Evolutionary conservation across 2,888 invertebrate species (phyloP).

Genomic region (Hemistola chrysoprasaria): DNA sequence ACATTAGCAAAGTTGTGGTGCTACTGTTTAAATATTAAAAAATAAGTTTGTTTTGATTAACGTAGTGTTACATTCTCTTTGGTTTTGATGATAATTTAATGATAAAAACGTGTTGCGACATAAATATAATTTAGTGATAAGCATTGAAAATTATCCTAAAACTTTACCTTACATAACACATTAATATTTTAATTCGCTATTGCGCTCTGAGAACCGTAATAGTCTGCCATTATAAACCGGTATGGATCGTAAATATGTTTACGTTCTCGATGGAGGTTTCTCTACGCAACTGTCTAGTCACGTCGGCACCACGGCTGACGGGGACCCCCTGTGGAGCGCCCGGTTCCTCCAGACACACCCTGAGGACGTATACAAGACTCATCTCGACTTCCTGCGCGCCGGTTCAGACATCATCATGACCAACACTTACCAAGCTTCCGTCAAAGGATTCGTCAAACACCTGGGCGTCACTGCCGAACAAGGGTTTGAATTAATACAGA

Average conservation of each 20-base stretch:
- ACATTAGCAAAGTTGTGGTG: too few relatives aligned
- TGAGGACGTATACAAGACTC: slow-evolving; percentile 88
- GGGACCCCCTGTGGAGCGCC: slow-evolving; percentile 94
- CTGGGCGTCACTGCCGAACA: slow-evolving; percentile 85
- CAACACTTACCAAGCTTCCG: slow-evolving; percentile 94
- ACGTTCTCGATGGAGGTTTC: slow-evolving; percentile 88
- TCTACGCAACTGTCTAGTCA: slow-evolving; percentile 89
- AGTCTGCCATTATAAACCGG: too few relatives aligned
- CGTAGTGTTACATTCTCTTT: too few relatives aligned
- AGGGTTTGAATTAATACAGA: slow-evolving; percentile 86
- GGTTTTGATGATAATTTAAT: too few relatives aligned
- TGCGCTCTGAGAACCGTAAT: too few relatives aligned
- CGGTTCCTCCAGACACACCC: slow-evolving; percentile 90
- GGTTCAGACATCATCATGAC: slow-evolving; percentile 95
- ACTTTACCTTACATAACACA: too few relatives aligned
- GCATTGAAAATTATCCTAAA: too few relatives aligned
- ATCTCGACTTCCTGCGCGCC: slow-evolving; percentile 90
- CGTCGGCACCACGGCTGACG: slow-evolving; percentile 87
- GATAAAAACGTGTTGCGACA: too few relatives aligned
- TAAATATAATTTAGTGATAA: too few relatives aligned
- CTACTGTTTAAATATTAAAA: too few relatives aligned
- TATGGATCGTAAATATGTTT: slow-evolving; percentile 34
- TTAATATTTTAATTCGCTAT: too few relatives aligned
- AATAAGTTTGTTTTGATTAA: too few relatives aligned
- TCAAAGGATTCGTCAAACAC: slow-evolving; percentile 88